Percentiles rank a stretch among this genome's conserved stretches.
Evolutionary conservation across 2,797 vertebrate species (phyloP).

Genomic region (Parotocinclus haroldoi): DNA sequence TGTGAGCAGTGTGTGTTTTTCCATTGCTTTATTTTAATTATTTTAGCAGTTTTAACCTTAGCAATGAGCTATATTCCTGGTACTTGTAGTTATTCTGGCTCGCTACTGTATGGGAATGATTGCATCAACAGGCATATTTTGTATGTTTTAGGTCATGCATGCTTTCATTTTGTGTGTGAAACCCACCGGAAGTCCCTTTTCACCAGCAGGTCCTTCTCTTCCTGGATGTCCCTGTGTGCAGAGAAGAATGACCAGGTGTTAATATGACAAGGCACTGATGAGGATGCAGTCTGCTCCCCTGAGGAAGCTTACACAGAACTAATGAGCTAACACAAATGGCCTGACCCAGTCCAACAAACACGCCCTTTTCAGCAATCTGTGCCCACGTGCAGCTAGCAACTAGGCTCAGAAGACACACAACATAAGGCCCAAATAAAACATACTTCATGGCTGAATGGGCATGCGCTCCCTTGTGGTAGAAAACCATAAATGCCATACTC

Average conservation of each 20-base stretch:
- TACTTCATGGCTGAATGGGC: background rate
- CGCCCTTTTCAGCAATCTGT: slow-evolving; percentile 13
- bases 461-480: slow-evolving; percentile 17
- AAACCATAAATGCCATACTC: slow-evolving; percentile 56
- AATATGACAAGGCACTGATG: slow-evolving; percentile 41
- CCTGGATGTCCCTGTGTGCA: slow-evolving; percentile 85
- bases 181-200: slow-evolving; percentile 86
- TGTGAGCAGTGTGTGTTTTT: too few species aligned
- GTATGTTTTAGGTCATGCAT: slow-evolving; percentile 8
- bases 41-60: too few species aligned
- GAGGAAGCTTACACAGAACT: slow-evolving; percentile 14
- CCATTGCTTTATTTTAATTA: too few species aligned
- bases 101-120: slow-evolving; percentile 8
- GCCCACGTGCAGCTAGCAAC: too few species aligned
- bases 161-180: slow-evolving; percentile 17
- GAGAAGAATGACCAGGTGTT: slow-evolving; percentile 43
- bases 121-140: slow-evolving; percentile 1
- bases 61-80: too few species aligned
- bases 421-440: background rate
- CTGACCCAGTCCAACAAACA: slow-evolving; percentile 26
- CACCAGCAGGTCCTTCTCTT: slow-evolving; percentile 84
- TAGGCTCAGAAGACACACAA: background rate
- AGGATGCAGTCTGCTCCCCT: slow-evolving; percentile 35
- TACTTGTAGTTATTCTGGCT: too few species aligned
- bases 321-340: slow-evolving; percentile 38